Base-by-base conservation (phyloP, 2,113 vertebrate genomes). In the Sterna hirundo region DNA sequence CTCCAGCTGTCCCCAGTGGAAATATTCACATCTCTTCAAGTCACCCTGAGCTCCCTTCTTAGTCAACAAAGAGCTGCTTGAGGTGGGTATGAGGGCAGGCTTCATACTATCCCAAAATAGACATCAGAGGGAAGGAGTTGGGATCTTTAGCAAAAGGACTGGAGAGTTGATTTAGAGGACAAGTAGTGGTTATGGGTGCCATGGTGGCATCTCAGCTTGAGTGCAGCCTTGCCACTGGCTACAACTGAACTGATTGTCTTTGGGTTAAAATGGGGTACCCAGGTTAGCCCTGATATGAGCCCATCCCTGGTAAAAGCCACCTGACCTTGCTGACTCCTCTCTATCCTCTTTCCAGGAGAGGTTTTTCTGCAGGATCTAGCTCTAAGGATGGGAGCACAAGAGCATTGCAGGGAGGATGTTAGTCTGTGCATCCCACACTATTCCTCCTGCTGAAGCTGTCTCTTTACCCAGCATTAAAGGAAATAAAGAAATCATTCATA, bases 351-450 rank as follows among this genome's bases (percentile, higher is more conserved):
- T 55, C 14, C 58, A 69, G 13, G 25, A 21, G 21, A 46, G 4
- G 2, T 4, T 75, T 54, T 55, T 15, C 15, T n/a, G 10, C 2
- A 1, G 46, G 29, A 55, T 76, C 13, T 19, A 0, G 27, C 51
- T 27, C 26, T 40, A 8, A 74, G 46, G 18, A 11, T 18, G 57
- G 38, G 20, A 83, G 27, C 5, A 36, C 11, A 14, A 47, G 23
- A n/a, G 8, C 36, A 16, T 16, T 46, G 51, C 38, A 61, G 34
- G 60, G 18, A 85, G 16, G 5, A 32, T 1, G 1, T 57, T 16
- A 6, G 32, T 40, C 54, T 66, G 20, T 49, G 17, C 27, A 71
- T 68, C 38, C 51, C 66, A 34, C 9, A 62, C 1, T 54, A 4
- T 40, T 58, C 26, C 34, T 71, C 14, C 36, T 82, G 25, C 42